Evolutionary conservation across 2,797 vertebrate species (phyloP).

Genomic region (Thunnus albacares): DNA sequence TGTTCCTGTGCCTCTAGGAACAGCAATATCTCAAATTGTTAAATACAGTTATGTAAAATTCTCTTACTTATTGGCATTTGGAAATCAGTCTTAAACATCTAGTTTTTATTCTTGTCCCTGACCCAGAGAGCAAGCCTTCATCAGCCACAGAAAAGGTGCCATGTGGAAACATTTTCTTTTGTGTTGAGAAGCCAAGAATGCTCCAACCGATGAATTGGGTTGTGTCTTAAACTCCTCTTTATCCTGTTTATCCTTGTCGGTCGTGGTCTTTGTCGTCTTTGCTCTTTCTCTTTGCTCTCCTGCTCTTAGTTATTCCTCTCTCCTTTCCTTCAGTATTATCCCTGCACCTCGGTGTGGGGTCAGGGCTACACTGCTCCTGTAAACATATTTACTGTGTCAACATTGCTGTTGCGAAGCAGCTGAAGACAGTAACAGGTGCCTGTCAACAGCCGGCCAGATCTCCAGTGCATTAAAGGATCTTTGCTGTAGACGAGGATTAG

Average conservation of each 20-base stretch:
- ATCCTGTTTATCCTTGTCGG: slow-evolving; percentile 69
- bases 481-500: slow-evolving; percentile 84
- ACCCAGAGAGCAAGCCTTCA: slow-evolving; percentile 51
- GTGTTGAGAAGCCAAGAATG: slow-evolving; percentile 42
- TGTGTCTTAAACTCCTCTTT: slow-evolving; percentile 64
- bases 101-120: slow-evolving; percentile 55
- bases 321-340: slow-evolving; percentile 57
- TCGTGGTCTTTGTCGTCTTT: slow-evolving; percentile 33
- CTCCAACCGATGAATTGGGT: slow-evolving; percentile 56
- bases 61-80: slow-evolving; percentile 21
- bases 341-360: slow-evolving; percentile 64
- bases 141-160: slow-evolving; percentile 57
- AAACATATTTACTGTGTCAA: slow-evolving; percentile 84
- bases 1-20: slow-evolving; percentile 42
- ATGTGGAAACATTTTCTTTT: slow-evolving; percentile 61
- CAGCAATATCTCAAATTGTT: slow-evolving; percentile 53
- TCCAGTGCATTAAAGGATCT: slow-evolving; percentile 86
- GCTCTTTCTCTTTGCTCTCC: slow-evolving; percentile 52
- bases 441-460: slow-evolving; percentile 84
- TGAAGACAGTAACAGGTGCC: slow-evolving; percentile 84
- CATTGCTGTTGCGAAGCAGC: slow-evolving; percentile 75
- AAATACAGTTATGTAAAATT: slow-evolving; percentile 53
- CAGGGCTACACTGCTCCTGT: slow-evolving; percentile 68
- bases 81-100: slow-evolving; percentile 51
- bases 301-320: slow-evolving; percentile 54